These are phyloP conservation scores for Mionectes olivaceus DNA, from an alignment of 2,797 vertebrate species.

Conservation along the genomic window DNA sequence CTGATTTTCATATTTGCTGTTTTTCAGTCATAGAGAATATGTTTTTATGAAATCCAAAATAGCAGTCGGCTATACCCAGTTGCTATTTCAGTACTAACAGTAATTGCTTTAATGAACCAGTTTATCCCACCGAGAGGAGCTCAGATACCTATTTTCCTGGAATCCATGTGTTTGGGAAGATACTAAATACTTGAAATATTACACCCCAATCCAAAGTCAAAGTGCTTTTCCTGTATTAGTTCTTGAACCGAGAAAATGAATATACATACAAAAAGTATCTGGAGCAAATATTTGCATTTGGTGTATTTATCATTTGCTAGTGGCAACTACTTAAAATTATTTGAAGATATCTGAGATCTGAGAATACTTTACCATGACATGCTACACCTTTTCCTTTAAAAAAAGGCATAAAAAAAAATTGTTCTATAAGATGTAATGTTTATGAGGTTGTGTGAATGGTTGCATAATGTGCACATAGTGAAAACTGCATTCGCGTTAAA, in stretches of 20 bases:
- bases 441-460: slow-evolving; percentile 69
- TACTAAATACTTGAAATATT: neutral
- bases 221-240: neutral
- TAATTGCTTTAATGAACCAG: neutral
- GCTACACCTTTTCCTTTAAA: slow-evolving; percentile 33
- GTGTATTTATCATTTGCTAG: slow-evolving; percentile 36
- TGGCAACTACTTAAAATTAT: slow-evolving; percentile 53
- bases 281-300: neutral
- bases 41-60: neutral
- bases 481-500: slow-evolving; percentile 73
- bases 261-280: neutral
- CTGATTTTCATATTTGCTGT: neutral
- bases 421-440: slow-evolving; percentile 58
- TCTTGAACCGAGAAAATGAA: neutral
- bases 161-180: accelerated
- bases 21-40: neutral
- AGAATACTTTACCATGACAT: slow-evolving; percentile 48
- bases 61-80: neutral
- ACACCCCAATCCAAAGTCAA: neutral
- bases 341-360: neutral
- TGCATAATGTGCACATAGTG: slow-evolving; percentile 74
- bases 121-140: neutral
- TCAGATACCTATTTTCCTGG: neutral
- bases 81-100: neutral
- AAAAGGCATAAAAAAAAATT: slow-evolving; percentile 68